Evolutionary conservation across 2,888 invertebrate genomes (phyloP), one percentile per base, ranked within the genome.

Genomic region (Tillus elongatus): DNA sequence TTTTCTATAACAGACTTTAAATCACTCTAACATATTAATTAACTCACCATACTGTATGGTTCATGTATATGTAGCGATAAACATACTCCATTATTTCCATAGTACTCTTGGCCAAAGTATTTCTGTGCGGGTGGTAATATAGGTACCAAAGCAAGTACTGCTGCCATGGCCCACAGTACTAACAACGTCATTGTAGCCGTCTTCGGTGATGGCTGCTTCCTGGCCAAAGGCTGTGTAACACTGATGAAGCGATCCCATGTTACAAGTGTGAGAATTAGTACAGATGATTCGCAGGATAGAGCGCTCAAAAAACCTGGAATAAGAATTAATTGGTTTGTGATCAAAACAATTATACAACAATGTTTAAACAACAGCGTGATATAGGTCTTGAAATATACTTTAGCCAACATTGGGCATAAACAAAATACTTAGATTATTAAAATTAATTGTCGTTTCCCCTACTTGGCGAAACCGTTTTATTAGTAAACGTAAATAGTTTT

Each of bases 211-310:
- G 65, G 62, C 44, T 66, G 66, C 46, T 66, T 62, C 34, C 67
- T 53, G 2, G 64, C 68, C 77, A 59, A 0, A 9, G 77, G 74
- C 43, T 71, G 66, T n/a, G 73, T 71, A 14, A 78, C 74, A 1
- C 74, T 74, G 43, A 74, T 66, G 46, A 75, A 69, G 9, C 77
- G 68, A 54, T 78, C 77, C 63, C 74, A 69, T 1, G 77, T 77
- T 37, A 78, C 75, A 40, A 77, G 48, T 0, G 72, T 69, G 9
- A 78, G 61, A 32, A 75, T 68, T 41, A 76, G 54, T 1, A 75
- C 75, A 0, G 77, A 77, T 2, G 74, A 72, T 56, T 77, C 75
- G 40, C 72, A 74, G 38, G 75, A 75, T 12, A 75, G 61, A 2
- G 75, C 75, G 55, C 72, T 73, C 14, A 75, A 52, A 42, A 75